phyloP scores from a whole-genome alignment of 2,888 invertebrate species.

The Gerris lacustris region DNA sequence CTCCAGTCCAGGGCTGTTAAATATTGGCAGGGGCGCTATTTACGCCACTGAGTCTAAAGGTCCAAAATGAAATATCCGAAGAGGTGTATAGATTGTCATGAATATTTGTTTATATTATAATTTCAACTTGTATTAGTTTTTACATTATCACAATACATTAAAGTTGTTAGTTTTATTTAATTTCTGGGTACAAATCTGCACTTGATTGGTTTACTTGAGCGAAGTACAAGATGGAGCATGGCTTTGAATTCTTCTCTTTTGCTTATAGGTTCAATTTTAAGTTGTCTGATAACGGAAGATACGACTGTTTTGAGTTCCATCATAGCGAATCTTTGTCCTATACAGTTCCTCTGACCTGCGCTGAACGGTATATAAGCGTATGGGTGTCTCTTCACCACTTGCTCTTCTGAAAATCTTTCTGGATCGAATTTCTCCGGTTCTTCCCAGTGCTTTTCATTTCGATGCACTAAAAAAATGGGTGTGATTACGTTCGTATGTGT shows the following conservation, averaged over 20 bases:
- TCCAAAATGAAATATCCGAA: no score
- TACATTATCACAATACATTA: no score
- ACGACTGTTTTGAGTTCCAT: slow-evolving; percentile 16
- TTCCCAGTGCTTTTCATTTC: background rate
- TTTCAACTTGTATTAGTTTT: no score
- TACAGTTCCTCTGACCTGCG: background rate
- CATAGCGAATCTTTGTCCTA: slow-evolving; percentile 15
- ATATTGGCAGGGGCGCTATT: no score
- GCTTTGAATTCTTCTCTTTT: slow-evolving; percentile 10
- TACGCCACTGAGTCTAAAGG: no score
- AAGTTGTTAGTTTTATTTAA: no score
- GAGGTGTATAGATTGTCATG: no score
- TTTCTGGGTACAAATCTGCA: background rate
- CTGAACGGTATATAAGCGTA: background rate
- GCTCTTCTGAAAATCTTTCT: background rate
- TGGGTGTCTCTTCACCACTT: background rate
- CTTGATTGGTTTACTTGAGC: slow-evolving; percentile 1
- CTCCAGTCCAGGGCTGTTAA: no score
- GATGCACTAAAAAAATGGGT: background rate
- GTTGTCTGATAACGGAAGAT: slow-evolving; percentile 9
- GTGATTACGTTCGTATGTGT: background rate
- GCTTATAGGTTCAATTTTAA: slow-evolving; percentile 11
- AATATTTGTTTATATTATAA: no score
- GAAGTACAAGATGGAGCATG: slow-evolving; percentile 9
- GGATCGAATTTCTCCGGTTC: background rate